Evolutionary conservation across 2,888 invertebrate genomes (phyloP).

Genomic region (Trilocha varians): DNA sequence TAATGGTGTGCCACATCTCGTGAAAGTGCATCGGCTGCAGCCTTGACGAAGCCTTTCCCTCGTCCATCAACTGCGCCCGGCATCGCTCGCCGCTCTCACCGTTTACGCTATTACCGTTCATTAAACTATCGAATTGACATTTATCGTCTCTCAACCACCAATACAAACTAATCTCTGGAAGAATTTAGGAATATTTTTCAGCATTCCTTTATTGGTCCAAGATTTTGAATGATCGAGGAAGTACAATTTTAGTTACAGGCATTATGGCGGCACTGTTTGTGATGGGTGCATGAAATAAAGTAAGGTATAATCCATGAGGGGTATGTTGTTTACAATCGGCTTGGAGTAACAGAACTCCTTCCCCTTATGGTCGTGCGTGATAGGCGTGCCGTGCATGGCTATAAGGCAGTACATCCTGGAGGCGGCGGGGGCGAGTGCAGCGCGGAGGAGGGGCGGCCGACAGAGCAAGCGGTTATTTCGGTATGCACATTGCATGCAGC

Average conservation of each 20-base stretch:
- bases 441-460: constrained; percentile 37
- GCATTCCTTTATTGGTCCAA: neutral
- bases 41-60: constrained; percentile 69
- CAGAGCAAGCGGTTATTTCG: constrained; percentile 63
- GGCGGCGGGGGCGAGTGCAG: constrained; percentile 21
- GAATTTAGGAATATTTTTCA: neutral
- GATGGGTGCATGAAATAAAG: neutral
- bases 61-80: constrained; percentile 55
- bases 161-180: neutral
- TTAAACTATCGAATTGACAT: constrained; percentile 57
- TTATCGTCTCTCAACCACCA: constrained; percentile 41
- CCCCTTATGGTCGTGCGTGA: constrained; percentile 34
- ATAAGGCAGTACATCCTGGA: constrained; percentile 53
- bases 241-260: neutral
- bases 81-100: constrained; percentile 34
- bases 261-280: neutral
- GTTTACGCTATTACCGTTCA: constrained; percentile 52
- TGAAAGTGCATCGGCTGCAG: constrained; percentile 65
- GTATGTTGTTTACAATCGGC: constrained; percentile 36
- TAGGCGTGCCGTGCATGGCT: constrained; percentile 51
- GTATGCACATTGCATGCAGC: constrained; percentile 72
- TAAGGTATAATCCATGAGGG: constrained; percentile 24
- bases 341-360: constrained; percentile 37
- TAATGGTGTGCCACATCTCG: constrained; percentile 55
- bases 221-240: neutral